These are phyloP conservation scores for Diogma glabrata DNA, from an alignment of 2,888 invertebrate species.

Conservation along the genomic window DNA sequence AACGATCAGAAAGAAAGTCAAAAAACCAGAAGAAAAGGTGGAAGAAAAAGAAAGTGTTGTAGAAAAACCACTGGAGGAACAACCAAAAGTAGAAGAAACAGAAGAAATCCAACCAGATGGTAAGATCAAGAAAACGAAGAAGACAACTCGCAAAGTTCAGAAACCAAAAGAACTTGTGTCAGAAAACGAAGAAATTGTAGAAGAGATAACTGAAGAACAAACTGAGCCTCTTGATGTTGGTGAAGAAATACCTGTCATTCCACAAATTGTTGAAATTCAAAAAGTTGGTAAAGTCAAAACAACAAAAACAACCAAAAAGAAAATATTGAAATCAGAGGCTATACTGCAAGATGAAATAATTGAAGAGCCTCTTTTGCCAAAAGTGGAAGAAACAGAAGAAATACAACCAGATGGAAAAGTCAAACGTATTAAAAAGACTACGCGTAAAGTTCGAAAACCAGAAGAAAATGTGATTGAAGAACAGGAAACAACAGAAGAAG, in stretches of 20 bases:
- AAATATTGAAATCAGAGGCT: conserved; percentile 16
- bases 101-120: not conserved
- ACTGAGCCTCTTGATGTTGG: not conserved
- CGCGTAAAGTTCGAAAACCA: conserved; percentile 26
- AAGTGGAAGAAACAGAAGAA: conserved; percentile 15
- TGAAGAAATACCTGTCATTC: not conserved
- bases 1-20: conserved; percentile 18
- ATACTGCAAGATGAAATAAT: conserved; percentile 15
- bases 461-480: conserved; percentile 25
- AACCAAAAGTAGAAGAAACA: conserved; percentile 19
- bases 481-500: conserved; percentile 20
- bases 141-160: not conserved
- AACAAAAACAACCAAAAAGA: not conserved
- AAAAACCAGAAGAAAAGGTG: conserved; percentile 20
- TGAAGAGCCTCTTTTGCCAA: conserved; percentile 4
- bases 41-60: conserved; percentile 15
- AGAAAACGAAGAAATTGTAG: conserved; percentile 23
- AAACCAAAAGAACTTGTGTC: conserved; percentile 14
- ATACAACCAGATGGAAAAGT: conserved; percentile 15
- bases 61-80: conserved; percentile 19
- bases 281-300: conserved; percentile 1
- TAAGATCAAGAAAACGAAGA: not conserved
- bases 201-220: not conserved
- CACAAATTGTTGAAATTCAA: conserved; percentile 2
- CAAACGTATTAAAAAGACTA: not conserved